Evolutionary conservation across 1,140 invertebrate genomes (phyloP), one percentile per base, ranked within the genome.

Genomic region (Leucophenga varia): DNA sequence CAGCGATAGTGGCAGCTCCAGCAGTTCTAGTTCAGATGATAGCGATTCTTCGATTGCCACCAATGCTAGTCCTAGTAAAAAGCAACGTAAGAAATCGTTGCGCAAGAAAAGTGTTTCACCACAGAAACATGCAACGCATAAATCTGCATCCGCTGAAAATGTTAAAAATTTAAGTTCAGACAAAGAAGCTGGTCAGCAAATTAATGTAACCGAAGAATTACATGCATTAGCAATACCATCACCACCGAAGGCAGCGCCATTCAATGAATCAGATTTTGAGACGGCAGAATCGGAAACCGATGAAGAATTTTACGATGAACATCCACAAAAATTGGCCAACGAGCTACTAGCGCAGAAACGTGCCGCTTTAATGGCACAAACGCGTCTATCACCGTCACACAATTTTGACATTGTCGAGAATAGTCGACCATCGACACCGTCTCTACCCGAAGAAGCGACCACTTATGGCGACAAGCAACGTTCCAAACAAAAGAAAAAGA

Each of bases 281-380:
- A 91, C 89, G 0, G 84, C 86, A 18, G 86, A 91, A 68, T 87
- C 88, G 21, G 87, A 88, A 32, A 90, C 89, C 2, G 90, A 92
- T 69, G 89, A 91, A 76, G 88, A 90, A 54, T 91, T 91, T 75
- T 91, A 91, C 68, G 88, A 91, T 68, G 82, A 88, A 56, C 80
- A 89, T 77, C 89, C 89, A 1, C 86, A 89, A 52, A 79, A 79
- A 49, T 64, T 87, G 34, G 84, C 84, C 1, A 86, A 81, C 43
- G 87, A 89, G 71, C 42, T 87, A 37, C 57, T 88, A 17, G 82
- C 82, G 8, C 86, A 90, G 57, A 89, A 88, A 73, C 80, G 86
- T 5, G 86, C 86, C 57, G 84, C 87, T 49, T 50, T 86, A 25
- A 72, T 86, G 59, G 56, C 80, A 2, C 57, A 83, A 31, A 82